phyloP scores from a whole-genome alignment of 2,113 vertebrate genomes.

The Pluvianellus socialis region DNA sequence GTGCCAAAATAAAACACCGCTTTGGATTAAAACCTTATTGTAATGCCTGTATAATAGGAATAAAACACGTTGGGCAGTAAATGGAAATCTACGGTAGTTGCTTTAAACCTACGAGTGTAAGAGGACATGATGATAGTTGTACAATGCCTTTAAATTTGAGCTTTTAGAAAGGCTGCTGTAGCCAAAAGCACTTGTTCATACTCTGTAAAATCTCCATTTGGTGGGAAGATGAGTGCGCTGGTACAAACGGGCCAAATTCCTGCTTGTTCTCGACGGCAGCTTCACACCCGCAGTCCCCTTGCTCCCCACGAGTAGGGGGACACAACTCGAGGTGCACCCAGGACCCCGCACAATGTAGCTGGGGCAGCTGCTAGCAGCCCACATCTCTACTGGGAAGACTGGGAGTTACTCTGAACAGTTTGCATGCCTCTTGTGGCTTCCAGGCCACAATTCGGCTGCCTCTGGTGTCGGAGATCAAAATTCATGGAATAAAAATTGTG shows the following conservation, averaged over 20 bases:
- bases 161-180: not conserved
- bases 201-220: not conserved
- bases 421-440: not conserved
- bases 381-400: not conserved
- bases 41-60: not conserved
- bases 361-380: not conserved
- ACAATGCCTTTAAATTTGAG: not conserved
- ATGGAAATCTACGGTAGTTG: not conserved
- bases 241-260: not conserved
- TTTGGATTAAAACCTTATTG: not conserved
- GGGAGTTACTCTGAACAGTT: not conserved
- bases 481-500: not conserved
- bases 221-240: not conserved
- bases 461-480: not conserved
- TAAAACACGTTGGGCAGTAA: not conserved
- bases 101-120: not conserved
- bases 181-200: not conserved
- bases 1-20: not conserved
- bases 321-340: not conserved
- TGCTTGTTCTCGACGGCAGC: not conserved
- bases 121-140: not conserved
- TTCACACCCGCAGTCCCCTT: not conserved
- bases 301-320: accelerated
- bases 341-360: not conserved
- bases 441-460: not conserved